Conservation (phyloP, 1,140 invertebrate species). For the Neelides sp. region DNA sequence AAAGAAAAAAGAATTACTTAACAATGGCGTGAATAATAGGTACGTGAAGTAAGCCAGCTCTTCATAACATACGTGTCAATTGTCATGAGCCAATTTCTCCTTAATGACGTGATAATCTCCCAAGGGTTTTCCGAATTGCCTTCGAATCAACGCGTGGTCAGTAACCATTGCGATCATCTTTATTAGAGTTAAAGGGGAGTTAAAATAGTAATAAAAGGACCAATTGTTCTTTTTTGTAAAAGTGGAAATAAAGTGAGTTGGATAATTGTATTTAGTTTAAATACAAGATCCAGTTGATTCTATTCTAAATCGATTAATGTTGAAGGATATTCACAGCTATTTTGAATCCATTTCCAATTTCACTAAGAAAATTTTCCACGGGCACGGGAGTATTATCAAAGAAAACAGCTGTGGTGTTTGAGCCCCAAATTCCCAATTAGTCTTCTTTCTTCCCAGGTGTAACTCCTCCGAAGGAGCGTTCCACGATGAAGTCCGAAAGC, state of each 20-base stretch:
- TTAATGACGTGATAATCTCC: constrained; percentile 44
- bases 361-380: constrained; percentile 52
- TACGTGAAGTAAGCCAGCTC: constrained; percentile 55
- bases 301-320: constrained; percentile 45
- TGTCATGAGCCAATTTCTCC: constrained; percentile 43
- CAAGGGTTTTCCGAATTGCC: constrained; percentile 48
- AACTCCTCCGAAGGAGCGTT: constrained; percentile 53
- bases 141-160: constrained; percentile 46
- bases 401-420: constrained; percentile 39
- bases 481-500: constrained; percentile 60
- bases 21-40: not conserved
- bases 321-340: constrained; percentile 58
- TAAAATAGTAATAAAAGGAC: no score
- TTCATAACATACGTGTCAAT: constrained; percentile 55
- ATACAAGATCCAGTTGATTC: constrained; percentile 36
- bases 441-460: constrained; percentile 49
- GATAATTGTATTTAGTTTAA: constrained; percentile 11
- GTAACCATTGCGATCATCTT: constrained; percentile 40
- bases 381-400: constrained; percentile 55
- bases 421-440: constrained; percentile 54
- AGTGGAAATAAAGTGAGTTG: no score
- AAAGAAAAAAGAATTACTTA: not conserved
- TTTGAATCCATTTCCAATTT: constrained; percentile 52
- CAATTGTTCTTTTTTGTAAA: no score
- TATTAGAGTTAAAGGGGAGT: constrained; percentile 35